Conservation (phyloP, 2,888 invertebrate genomes). For the Aquatica leii region DNA sequence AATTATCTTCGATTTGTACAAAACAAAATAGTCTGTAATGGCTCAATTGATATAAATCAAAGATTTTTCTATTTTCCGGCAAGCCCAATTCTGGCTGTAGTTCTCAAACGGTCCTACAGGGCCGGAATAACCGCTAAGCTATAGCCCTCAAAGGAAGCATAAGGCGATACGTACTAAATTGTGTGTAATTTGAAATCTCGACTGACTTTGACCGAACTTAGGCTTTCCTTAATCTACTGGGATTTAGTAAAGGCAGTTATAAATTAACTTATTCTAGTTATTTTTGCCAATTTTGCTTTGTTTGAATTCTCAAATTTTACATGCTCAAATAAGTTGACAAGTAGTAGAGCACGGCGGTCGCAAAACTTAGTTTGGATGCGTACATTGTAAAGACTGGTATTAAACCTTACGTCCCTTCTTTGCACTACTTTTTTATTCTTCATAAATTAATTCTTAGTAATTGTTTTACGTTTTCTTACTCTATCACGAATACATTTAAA, state of each 20-base stretch:
- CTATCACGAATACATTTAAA: no score
- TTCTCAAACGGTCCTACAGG: slow-evolving; percentile 47
- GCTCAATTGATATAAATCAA: slow-evolving; percentile 38
- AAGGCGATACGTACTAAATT: slow-evolving; percentile 55
- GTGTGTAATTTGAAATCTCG: slow-evolving; percentile 52
- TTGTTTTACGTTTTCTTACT: no score
- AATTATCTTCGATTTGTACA: no score
- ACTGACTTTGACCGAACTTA: slow-evolving; percentile 32
- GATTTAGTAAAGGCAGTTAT: slow-evolving; percentile 23
- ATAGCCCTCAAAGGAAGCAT: slow-evolving; percentile 55
- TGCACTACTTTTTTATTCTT: no score
- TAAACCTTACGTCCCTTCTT: no score
- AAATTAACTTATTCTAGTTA: slow-evolving; percentile 21
- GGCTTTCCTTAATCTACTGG: slow-evolving; percentile 30
- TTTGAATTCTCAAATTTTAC: neutral
- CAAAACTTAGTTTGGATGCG: no score
- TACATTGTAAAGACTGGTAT: no score
- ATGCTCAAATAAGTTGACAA: neutral
- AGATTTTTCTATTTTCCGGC: slow-evolving; percentile 35
- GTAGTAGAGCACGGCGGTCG: no score
- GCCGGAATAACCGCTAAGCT: slow-evolving; percentile 51
- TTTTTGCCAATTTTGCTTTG: slow-evolving; percentile 17
- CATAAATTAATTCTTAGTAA: no score
- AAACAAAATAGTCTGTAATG: neutral
- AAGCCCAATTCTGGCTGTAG: slow-evolving; percentile 45